phyloP scores from a whole-genome alignment of 2,888 invertebrate genomes.

The Linyphia triangularis region DNA sequence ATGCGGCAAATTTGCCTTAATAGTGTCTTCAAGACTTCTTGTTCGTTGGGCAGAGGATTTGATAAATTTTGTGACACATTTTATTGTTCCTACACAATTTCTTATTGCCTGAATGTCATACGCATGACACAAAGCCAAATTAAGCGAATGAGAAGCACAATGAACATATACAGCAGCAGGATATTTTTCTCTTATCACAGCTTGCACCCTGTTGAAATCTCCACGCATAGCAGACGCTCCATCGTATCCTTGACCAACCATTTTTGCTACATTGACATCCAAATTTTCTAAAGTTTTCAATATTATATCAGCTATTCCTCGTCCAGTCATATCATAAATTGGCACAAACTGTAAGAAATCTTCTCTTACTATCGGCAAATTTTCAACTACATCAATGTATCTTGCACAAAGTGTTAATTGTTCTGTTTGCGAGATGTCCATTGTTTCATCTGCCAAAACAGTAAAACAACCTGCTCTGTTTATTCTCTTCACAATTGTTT shows the following conservation, averaged over 20 bases:
- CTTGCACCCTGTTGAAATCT: slow-evolving; percentile 11
- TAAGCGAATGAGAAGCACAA: not conserved
- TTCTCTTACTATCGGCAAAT: slow-evolving; percentile 1
- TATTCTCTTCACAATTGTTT: not conserved
- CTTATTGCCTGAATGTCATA: not conserved
- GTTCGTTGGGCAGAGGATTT: not conserved
- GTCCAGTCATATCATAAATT: not conserved
- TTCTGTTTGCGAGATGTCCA: slow-evolving; percentile 25
- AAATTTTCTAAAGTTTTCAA: not conserved
- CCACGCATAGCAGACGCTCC: slow-evolving; percentile 10
- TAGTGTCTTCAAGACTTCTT: not conserved
- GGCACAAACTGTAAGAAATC: slow-evolving; percentile 21
- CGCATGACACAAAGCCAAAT: not conserved
- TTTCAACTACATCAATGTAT: not conserved
- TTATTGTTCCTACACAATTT: slow-evolving; percentile 13
- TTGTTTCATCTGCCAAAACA: slow-evolving; percentile 34
- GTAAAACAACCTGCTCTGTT: not conserved
- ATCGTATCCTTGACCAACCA: slow-evolving; percentile 13
- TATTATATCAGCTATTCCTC: not conserved
- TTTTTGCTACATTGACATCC: not conserved
- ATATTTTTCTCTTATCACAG: not conserved
- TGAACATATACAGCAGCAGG: slow-evolving; percentile 15
- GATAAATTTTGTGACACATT: not conserved
- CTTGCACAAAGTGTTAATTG: slow-evolving; percentile 8
- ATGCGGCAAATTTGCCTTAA: not conserved